Evolutionary conservation across 2,797 vertebrate genomes (phyloP), one percentile per base, ranked within the genome.

Genomic region (Ataeniobius toweri): DNA sequence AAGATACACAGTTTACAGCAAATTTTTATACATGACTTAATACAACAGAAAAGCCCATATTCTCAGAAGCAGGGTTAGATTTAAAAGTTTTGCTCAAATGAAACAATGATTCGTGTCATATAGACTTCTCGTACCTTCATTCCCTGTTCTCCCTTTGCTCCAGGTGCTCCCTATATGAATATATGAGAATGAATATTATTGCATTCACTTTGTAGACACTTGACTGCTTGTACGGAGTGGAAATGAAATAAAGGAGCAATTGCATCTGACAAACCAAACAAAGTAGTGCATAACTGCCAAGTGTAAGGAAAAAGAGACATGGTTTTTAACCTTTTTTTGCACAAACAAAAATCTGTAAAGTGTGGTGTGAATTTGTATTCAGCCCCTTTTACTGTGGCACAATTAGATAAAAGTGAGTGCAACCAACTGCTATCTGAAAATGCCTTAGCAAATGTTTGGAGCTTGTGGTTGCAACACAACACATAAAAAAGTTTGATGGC

Each of bases 141-240:
- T 77, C 96, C 96, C 67, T 65, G 75, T 10, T 93, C 88, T 83
- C 96, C 95, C 85, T 93, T 96, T 4, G 51, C 5, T 81, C 96
- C 96, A 56, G 83, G 1, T 16, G 88, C 79, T 76, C 96, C 95
- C 96, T 96, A 71, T 44, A 89, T 79, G 79, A 75, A 90, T 70
- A 78, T 28, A 71, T 7, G 81, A 79, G 31, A 80, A 71, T 26
- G 46, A 84, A 3, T 58, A 16, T 77, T 31, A 88, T 16, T 51
- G 71, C 41, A 53, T 69, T 74, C 72, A 18, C 7, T 3, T 24
- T 65, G 8, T 1, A 16, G 51, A 83, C 79, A 80, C 51, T 70
- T 20, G 68, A 16, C 8, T 24, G 24, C 65, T 20, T 69, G 3
- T 51, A 39, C 31, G 70, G 69, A 65, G 22, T 20, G 31, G 18